A percentile compares a stretch with the other conserved stretches of the same genome.
Evolutionary conservation across 2,888 invertebrate genomes (phyloP).

Genomic region (Campaea margaritaria): DNA sequence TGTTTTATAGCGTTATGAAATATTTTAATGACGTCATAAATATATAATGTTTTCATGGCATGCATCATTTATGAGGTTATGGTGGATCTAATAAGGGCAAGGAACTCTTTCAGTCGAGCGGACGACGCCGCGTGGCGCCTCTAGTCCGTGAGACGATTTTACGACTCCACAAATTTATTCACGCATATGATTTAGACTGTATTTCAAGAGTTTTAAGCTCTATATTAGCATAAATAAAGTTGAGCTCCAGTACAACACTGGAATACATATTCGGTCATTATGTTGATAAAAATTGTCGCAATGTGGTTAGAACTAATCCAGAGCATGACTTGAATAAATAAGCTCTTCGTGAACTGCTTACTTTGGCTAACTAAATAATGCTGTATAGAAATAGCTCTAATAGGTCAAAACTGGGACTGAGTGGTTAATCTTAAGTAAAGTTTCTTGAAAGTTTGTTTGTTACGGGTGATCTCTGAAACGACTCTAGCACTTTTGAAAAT

Average conservation of each 20-base stretch:
- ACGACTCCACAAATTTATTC: conserved; percentile 46
- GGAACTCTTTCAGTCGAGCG: conserved; percentile 55
- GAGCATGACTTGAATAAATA: conserved; percentile 54
- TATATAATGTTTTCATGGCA: conserved; percentile 53
- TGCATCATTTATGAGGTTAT: conserved; percentile 58
- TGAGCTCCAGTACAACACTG: conserved; percentile 61
- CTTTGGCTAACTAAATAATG: not conserved
- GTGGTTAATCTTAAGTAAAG: too few species aligned
- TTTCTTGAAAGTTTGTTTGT: too few species aligned
- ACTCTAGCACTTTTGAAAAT: too few species aligned
- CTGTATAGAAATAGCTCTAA: not conserved
- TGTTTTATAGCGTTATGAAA: conserved; percentile 39
- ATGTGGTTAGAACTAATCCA: conserved; percentile 62
- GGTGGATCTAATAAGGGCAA: conserved; percentile 48
- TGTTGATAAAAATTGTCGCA: conserved; percentile 74
- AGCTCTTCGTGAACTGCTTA: not conserved
- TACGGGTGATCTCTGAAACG: too few species aligned
- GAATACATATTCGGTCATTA: conserved; percentile 81
- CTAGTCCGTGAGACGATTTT: conserved; percentile 67
- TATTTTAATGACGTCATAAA: conserved; percentile 49
- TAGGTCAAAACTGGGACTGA: not conserved
- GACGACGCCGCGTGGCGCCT: conserved; percentile 58
- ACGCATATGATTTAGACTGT: conserved; percentile 42
- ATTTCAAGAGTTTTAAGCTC: conserved; percentile 46
- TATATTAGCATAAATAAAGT: conserved; percentile 22